Base-by-base conservation (phyloP, 92 coral and sea anemone species). In the Heliopora coerulea region DNA sequence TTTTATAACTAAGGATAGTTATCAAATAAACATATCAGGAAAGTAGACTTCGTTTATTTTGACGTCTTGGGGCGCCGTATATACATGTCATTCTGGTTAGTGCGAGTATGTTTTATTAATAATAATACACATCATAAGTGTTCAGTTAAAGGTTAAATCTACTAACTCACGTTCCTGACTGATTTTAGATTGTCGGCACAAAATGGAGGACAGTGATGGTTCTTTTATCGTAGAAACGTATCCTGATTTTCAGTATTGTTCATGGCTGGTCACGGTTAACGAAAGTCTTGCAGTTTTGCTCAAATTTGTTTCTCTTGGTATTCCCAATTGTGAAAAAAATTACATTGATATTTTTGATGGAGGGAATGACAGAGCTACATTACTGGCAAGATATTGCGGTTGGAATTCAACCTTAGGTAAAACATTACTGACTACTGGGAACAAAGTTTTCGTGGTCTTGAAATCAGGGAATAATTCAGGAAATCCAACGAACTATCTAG, bases 241-340 rank as follows among this genome's bases (percentile, higher is more conserved):
- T 29, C 82, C 86, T 0, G 73, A 82, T 39, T 82, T 74, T 8
- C 86, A 82, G 35, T 31, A 17, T 52, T 82, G 86, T 25, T 54
- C 86, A 1, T 82, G 86, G 82, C 59, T 76, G 14, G 26, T 82
- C 33, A 52, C 62, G 40, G 65, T 82, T 26, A 29, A 66, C 5
- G 19, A 26, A 40, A 40, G 52, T n/a, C 29, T 2, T 14, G 25
- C 8, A 21, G 48, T 65, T 39, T 18, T 25, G 3, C 13, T 65
- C 11, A 65, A 14, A 35, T 40, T 65, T 44, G 52, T 12, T 13
- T 8, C 17, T 19, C 29, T 65, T 1, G 10, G 48, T 18, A 7
- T 65, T 21, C 72, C 72, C 21, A 20, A 65, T 54, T 65, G 72
- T 40, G 7, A 42, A 40, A 54, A 65, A 65, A 65, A 65, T 65